phyloP scores from a whole-genome alignment of 2,797 vertebrate genomes.

The Syndactyla subalaris region DNA sequence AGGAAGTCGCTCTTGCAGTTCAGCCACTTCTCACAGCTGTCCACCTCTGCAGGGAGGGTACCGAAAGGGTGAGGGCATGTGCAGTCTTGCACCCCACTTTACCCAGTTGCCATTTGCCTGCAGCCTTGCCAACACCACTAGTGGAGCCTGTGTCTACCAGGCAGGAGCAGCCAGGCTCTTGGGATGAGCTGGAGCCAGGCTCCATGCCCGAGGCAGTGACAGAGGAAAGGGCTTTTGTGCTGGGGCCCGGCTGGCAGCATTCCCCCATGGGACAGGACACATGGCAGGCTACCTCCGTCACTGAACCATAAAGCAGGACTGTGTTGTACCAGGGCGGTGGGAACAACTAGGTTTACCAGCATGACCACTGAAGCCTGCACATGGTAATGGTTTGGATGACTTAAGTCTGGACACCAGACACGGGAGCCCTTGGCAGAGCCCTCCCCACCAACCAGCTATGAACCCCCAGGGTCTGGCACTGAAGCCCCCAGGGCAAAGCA shows the following conservation, averaged over 20 bases:
- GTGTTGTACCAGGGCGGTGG: background rate
- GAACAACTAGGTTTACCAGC: background rate
- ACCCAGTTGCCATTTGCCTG: background rate
- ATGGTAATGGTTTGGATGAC: background rate
- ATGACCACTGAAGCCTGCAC: background rate
- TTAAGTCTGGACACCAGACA: background rate
- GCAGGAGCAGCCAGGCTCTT: background rate
- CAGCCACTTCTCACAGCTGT: slow-evolving; percentile 96
- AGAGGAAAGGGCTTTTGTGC: background rate
- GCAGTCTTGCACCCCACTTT: background rate
- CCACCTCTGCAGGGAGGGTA: slow-evolving; percentile 80
- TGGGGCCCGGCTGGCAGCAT: background rate
- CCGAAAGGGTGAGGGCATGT: background rate
- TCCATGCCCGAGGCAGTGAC: background rate
- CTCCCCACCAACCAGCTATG: background rate
- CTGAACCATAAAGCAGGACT: background rate
- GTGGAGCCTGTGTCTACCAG: fast-evolving
- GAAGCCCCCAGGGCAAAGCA: background rate
- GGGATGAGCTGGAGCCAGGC: background rate
- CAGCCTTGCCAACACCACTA: background rate
- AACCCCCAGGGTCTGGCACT: background rate
- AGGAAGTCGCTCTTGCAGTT: slow-evolving; percentile 95
- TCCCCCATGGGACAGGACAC: fast-evolving
- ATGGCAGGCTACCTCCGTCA: background rate
- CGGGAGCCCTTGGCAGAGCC: background rate